Conservation (phyloP, 2,113 vertebrate genomes). For the Monarcha castaneiventris region DNA sequence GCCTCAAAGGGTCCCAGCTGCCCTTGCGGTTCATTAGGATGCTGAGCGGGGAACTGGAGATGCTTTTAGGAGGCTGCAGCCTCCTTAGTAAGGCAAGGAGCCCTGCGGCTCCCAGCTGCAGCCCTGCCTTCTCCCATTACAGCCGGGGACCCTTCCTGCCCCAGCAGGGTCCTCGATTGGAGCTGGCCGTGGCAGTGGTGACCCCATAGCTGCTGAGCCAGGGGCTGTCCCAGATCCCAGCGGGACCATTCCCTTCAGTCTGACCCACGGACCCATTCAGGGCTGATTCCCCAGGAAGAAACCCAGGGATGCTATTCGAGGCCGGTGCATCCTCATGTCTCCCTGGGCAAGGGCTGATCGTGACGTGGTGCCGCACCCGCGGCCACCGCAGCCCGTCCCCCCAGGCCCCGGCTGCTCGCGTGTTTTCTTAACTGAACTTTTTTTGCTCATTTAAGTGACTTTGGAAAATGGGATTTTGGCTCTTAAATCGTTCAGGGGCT, state of each 20-base stretch:
- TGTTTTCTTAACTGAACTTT: constrained; percentile 10
- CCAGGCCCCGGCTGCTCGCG: neutral
- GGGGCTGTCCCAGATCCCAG: accelerated
- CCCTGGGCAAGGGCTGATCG: accelerated
- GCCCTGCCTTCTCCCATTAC: neutral
- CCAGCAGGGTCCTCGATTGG: accelerated
- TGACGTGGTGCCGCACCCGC: neutral
- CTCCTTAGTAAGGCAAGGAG: constrained; percentile 34
- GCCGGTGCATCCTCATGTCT: accelerated
- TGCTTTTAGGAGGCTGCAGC: constrained; percentile 45
- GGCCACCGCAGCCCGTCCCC: neutral
- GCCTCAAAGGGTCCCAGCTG: constrained; percentile 45
- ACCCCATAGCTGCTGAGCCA: neutral
- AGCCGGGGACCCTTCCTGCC: neutral
- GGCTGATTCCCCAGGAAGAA: neutral
- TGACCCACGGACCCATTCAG: accelerated
- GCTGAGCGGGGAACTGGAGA: constrained; percentile 37
- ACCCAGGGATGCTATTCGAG: neutral
- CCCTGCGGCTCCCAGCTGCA: neutral
- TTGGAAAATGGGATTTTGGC: constrained; percentile 64
- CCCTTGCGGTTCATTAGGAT: constrained; percentile 56
- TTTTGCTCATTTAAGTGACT: constrained; percentile 45
- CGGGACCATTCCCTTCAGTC: accelerated
- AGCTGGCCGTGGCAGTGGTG: accelerated
- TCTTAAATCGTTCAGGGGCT: constrained; percentile 61